Evolutionary conservation across 2,888 invertebrate genomes (phyloP).

Genomic region (Parnassius orleans): DNA sequence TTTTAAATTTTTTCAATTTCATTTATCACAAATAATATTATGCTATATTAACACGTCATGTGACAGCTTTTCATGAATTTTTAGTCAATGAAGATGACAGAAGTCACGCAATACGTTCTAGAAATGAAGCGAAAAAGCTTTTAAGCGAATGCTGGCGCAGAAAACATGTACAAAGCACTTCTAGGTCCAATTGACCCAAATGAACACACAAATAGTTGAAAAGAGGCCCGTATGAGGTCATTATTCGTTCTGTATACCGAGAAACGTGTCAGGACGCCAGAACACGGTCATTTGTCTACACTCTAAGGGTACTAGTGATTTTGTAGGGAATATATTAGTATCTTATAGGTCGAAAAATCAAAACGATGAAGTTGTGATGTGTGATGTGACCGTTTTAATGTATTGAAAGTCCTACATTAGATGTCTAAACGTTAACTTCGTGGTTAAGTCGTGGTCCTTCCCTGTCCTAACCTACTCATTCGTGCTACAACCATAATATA

Average conservation of each 20-base stretch:
- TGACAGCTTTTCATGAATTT: no score
- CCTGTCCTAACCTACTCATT: no score
- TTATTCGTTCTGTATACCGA: slow-evolving; percentile 71
- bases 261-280: slow-evolving; percentile 71
- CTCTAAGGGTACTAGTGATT: slow-evolving; percentile 74
- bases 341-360: slow-evolving; percentile 63
- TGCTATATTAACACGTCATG: no score
- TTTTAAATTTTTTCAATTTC: no score
- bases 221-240: slow-evolving; percentile 62
- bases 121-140: slow-evolving; percentile 62
- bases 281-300: slow-evolving; percentile 74
- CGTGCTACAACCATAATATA: no score
- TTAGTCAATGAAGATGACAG: slow-evolving; percentile 18
- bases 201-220: slow-evolving; percentile 76
- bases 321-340: slow-evolving; percentile 65
- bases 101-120: slow-evolving; percentile 32
- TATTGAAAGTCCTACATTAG: no score
- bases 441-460: no score
- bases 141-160: slow-evolving; percentile 46
- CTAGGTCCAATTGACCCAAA: slow-evolving; percentile 76
- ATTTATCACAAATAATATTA: no score
- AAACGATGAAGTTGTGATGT: slow-evolving; percentile 36
- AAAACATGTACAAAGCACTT: slow-evolving; percentile 68
- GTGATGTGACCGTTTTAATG: no score
- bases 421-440: no score